Evolutionary conservation across 2,888 invertebrate species (phyloP).

Genomic region (Tolmerus cingulatus): DNA sequence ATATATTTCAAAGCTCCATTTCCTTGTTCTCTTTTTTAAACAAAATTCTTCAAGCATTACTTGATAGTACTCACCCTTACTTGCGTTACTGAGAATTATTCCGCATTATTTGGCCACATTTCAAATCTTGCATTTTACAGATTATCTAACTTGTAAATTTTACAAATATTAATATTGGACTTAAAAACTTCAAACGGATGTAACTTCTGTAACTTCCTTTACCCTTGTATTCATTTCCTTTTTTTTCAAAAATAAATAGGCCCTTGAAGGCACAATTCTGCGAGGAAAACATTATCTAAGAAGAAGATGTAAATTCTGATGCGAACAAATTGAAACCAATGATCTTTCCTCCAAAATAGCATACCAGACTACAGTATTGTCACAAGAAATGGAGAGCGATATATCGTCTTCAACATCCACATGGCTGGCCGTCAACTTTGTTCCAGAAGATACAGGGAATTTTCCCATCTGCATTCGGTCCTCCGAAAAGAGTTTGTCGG

Average conservation of each 20-base stretch:
- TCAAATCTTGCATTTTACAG: neutral
- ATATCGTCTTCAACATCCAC: slow-evolving; percentile 96
- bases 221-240: neutral
- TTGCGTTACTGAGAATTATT: too few species aligned
- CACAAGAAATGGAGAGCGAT: slow-evolving; percentile 87
- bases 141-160: neutral
- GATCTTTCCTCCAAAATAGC: slow-evolving; percentile 60
- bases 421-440: slow-evolving; percentile 99
- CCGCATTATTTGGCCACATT: too few species aligned
- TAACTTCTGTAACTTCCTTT: neutral
- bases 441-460: slow-evolving; percentile 95
- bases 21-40: too few species aligned
- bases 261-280: neutral
- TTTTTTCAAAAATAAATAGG: neutral
- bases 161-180: neutral
- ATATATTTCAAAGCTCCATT: too few species aligned
- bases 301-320: neutral
- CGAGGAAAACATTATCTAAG: neutral
- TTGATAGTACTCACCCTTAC: too few species aligned
- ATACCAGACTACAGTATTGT: slow-evolving; percentile 95
- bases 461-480: slow-evolving; percentile 85
- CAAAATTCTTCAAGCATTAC: too few species aligned
- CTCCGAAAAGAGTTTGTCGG: slow-evolving; percentile 93
- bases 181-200: neutral
- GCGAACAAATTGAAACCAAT: neutral